Evolutionary conservation across 2,113 vertebrate genomes (phyloP), one percentile per base, ranked within the genome.

Genomic region (Brachionichthys hirsutus): DNA sequence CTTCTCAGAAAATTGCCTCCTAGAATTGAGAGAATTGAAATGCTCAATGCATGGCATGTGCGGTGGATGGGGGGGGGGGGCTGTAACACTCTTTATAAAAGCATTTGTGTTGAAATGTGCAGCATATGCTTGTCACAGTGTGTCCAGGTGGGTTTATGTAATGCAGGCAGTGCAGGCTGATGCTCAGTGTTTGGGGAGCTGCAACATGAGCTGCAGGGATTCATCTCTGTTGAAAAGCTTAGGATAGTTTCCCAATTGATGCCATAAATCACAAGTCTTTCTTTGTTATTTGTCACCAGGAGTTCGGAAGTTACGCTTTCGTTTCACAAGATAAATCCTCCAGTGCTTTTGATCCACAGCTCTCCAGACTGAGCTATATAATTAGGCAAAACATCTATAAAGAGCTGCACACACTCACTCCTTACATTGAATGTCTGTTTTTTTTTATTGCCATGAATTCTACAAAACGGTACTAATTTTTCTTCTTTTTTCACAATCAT

Each of bases 1-100:
- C 84, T 83, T 86, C 80, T 88, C 74, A 52, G 84, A 88, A 83
- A 91, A 88, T 88, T 87, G 87, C 87, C 86, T 87, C 87, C 86
- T 87, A 80, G 83, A 91, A 89, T 89, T 89, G 85, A 87, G n/a
- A n/a, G n/a, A n/a, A n/a, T 86, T 87, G 82, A 89, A 86, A 87
- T 77, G 52, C 84, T 88, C 78, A 84, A 81, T 85, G 81, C 81
- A 78, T 73, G 67, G 72, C 82, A 43, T 76, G 60, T 76, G 69
- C 67, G 67, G 73, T 69, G 80, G 67, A 72, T 70, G 63, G 75
- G 74, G 53, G 54, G 68, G 63, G 75, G 74, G 53, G 54, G 68
- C 61, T 78, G 79, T 76, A 68, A 50, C 61, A 12, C 63, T 83
- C 62, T 54, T 80, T 77, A 67, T 47, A 20, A 59, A 22, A 55